phyloP scores from a whole-genome alignment of 2,888 invertebrate genomes.

The Orthonevra nobilis region DNA sequence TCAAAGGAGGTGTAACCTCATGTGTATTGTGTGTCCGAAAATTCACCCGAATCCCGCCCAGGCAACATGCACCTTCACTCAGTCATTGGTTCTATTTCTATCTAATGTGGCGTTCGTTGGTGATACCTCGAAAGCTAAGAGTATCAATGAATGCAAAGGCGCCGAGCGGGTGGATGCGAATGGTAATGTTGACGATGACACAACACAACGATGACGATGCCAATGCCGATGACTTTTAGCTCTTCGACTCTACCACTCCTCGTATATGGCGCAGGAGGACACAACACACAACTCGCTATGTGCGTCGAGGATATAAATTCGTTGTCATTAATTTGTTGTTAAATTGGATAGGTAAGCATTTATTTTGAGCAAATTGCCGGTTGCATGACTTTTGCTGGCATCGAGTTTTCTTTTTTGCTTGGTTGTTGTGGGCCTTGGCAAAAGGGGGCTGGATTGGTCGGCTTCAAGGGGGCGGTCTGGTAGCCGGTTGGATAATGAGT shows the following conservation, averaged over 20 bases:
- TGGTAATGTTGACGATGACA: constrained; percentile 68
- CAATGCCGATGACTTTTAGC: constrained; percentile 61
- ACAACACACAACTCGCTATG: constrained; percentile 24
- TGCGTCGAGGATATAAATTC: constrained; percentile 70
- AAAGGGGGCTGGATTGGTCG: constrained; percentile 22
- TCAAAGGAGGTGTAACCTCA: constrained; percentile 73
- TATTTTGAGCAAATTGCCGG: constrained; percentile 70
- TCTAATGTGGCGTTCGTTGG: neutral
- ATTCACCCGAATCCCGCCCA: constrained; percentile 71
- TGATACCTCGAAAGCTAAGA: constrained; percentile 31
- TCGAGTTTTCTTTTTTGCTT: constrained; percentile 25
- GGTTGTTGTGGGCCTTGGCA: constrained; percentile 1
- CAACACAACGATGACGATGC: constrained; percentile 66
- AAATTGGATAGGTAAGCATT: constrained; percentile 74
- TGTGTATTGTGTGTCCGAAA: constrained; percentile 71
- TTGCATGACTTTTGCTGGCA: constrained; percentile 69
- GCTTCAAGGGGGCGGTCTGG: constrained; percentile 61
- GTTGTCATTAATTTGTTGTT: constrained; percentile 74
- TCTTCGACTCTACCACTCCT: constrained; percentile 46
- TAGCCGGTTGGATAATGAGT: constrained; percentile 65
- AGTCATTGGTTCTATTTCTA: constrained; percentile 2
- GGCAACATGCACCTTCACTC: constrained; percentile 72
- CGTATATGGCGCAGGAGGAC: constrained; percentile 34
- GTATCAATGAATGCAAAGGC: constrained; percentile 44
- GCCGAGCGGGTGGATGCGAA: constrained; percentile 46